Conservation (phyloP, 2,888 invertebrate genomes). For the Sialis lutaria region DNA sequence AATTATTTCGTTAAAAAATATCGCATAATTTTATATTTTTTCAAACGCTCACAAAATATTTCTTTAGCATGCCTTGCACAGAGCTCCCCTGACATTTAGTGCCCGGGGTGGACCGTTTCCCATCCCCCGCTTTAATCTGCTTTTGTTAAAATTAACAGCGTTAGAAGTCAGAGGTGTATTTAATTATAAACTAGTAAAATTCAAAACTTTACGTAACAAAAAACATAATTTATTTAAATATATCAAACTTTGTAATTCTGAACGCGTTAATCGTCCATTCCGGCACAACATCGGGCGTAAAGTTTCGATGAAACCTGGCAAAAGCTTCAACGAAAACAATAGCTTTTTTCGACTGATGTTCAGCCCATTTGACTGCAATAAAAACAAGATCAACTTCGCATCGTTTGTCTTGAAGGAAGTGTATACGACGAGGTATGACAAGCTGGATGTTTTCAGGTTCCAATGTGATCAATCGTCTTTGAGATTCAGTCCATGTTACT, state of each 20-base stretch:
- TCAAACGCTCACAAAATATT: no score
- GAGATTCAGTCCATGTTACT: neutral
- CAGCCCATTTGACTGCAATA: constrained; percentile 4
- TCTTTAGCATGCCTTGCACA: no score
- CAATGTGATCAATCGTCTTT: constrained; percentile 1
- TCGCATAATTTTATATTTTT: no score
- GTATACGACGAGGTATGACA: constrained; percentile 1
- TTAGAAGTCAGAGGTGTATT: no score
- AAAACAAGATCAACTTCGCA: constrained; percentile 4
- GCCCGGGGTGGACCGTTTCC: no score
- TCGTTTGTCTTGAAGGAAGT: neutral
- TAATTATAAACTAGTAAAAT: no score
- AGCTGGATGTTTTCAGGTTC: constrained; percentile 5
- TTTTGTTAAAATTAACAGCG: no score
- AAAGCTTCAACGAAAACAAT: constrained; percentile 4
- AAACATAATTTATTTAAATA: neutral
- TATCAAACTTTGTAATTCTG: constrained; percentile 2
- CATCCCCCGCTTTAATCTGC: no score
- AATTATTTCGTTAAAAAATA: no score
- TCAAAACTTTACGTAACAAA: no score
- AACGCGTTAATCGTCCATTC: constrained; percentile 5
- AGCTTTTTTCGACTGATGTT: constrained; percentile 1
- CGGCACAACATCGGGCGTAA: neutral
- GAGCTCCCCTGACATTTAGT: no score
- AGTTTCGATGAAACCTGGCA: constrained; percentile 3